Evolutionary conservation across 1,140 invertebrate species (phyloP).

Genomic region (Dermatophagoides farinae): DNA sequence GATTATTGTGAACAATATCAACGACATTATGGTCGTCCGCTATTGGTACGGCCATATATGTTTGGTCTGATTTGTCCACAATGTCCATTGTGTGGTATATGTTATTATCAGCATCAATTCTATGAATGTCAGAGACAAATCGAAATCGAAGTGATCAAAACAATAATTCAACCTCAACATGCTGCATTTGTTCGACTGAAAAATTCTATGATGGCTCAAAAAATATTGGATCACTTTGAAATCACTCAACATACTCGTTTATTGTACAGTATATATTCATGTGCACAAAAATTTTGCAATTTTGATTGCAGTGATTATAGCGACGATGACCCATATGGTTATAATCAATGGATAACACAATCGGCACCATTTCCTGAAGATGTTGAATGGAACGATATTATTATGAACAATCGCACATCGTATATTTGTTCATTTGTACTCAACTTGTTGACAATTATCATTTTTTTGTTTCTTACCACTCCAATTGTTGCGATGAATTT

Average conservation of each 20-base stretch:
- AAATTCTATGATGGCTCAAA: slow-evolving; percentile 42
- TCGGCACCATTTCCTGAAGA: slow-evolving; percentile 77
- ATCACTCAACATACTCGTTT: slow-evolving; percentile 1
- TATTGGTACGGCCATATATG: neutral
- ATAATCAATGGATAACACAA: slow-evolving; percentile 57
- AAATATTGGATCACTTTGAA: slow-evolving; percentile 1
- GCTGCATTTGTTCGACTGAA: slow-evolving; percentile 76
- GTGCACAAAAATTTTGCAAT: neutral
- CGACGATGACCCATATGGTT: slow-evolving; percentile 27
- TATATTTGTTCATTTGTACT: slow-evolving; percentile 64
- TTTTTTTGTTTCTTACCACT: slow-evolving; percentile 80
- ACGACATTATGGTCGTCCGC: neutral
- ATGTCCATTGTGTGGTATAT: slow-evolving; percentile 49
- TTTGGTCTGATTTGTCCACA: neutral
- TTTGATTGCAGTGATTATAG: slow-evolving; percentile 1
- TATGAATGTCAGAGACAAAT: slow-evolving; percentile 45
- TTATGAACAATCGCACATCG: slow-evolving; percentile 58
- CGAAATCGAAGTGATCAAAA: slow-evolving; percentile 47
- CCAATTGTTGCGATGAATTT: slow-evolving; percentile 41
- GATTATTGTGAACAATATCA: neutral
- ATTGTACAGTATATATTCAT: neutral
- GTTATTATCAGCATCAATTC: slow-evolving; percentile 66
- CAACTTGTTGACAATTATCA: slow-evolving; percentile 53
- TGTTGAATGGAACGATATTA: slow-evolving; percentile 82
- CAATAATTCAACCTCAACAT: slow-evolving; percentile 57